Conservation (phyloP, 2,888 invertebrate species). For the Dryococelus australis region DNA sequence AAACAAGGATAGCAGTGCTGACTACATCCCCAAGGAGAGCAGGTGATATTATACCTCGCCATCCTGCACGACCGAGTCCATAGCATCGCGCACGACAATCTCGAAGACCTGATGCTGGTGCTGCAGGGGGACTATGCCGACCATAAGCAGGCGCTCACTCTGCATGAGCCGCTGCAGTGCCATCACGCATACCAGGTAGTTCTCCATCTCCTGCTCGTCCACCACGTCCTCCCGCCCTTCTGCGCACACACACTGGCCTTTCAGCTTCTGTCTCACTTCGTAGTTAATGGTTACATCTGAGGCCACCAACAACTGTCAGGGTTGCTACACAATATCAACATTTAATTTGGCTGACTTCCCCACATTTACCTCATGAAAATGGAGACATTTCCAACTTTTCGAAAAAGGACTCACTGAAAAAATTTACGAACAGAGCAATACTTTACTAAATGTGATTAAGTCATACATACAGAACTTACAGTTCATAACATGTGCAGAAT, state of each 20-base stretch:
- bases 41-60: constrained; percentile 75
- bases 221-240: constrained; percentile 66
- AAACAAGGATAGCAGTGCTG: no score
- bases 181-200: constrained; percentile 81
- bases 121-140: constrained; percentile 82
- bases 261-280: background rate
- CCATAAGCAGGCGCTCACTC: constrained; percentile 83
- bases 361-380: no score
- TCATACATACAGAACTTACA: no score
- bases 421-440: no score
- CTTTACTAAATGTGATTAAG: no score
- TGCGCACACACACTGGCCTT: constrained; percentile 49
- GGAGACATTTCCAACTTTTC: background rate
- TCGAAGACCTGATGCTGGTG: constrained; percentile 86
- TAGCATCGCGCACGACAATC: constrained; percentile 81
- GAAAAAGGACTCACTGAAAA: no score
- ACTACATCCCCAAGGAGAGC: background rate
- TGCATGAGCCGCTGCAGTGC: constrained; percentile 86
- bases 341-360: no score
- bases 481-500: no score
- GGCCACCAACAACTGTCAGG: no score
- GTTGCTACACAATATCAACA: no score
- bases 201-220: constrained; percentile 83
- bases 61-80: constrained; percentile 84
- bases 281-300: background rate